Base-by-base conservation (phyloP, 1,140 invertebrate species). In the Melipona quadrifasciata region DNA sequence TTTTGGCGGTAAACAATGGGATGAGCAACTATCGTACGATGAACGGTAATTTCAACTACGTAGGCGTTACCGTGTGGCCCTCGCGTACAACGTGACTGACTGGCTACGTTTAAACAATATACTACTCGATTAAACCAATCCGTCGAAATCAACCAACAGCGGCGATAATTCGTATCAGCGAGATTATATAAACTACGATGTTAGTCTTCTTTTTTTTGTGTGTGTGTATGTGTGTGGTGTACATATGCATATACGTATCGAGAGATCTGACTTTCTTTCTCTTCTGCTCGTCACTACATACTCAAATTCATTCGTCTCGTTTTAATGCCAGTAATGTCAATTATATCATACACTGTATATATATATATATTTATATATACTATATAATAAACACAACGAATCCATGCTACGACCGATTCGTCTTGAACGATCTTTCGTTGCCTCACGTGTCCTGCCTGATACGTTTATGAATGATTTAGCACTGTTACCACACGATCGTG, bases 381-480 rank as follows among this genome's bases (percentile, higher is more conserved):
- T 94, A 93, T 94, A 94, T 94, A 87, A 92, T 93, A 94, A 94
- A 94, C 92, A 94, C 91, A 94, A 94, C 93, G 90, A 87, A 89
- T 85, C 83, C 76, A 77, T 77, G 82, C 67, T 70, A 85, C 84
- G 74, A 83, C 85, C 91, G 86, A 91, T 91, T 72, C 87, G 83
- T 67, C 74, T 68, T 57, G 58, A 21, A 80, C 39, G n/a, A 73
- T 27, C 2, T n/a, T 71, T 24, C 64, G 47, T 64, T 39, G 47
- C 65, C 65, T 86, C 85, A 53, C n/a, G 68, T 53, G 34, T 68
- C 51, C 17, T 21, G 16, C 17, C 55, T 2, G 71, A 64, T 64
- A 14, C 61, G n/a, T 27, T 17, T 27, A 64, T 27, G 61, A 16
- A 65, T 6, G 16, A 65, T 5, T 65, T 27, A 17, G 16, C n/a